A percentile compares a stretch with the other conserved stretches of the same genome.
These are phyloP conservation scores for Polydrusus tereticollis DNA, from an alignment of 2,888 invertebrate genomes.

Conservation along the genomic window DNA sequence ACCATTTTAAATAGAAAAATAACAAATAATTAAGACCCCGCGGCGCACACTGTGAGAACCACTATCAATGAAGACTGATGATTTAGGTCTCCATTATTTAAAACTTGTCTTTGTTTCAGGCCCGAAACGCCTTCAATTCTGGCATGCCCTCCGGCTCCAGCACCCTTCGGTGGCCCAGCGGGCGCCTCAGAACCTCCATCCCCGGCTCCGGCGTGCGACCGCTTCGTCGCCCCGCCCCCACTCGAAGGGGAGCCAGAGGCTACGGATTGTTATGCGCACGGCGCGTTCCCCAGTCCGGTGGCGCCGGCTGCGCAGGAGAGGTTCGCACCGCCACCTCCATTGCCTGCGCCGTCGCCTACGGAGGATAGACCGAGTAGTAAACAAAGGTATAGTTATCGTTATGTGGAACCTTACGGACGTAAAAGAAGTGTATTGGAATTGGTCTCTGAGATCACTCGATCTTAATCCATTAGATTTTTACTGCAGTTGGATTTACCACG, in stretches of 20 bases:
- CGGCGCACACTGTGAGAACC: too few relatives aligned
- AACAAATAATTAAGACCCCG: too few relatives aligned
- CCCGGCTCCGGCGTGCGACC: conserved; percentile 71
- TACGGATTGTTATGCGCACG: conserved; percentile 74
- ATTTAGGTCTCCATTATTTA: too few relatives aligned
- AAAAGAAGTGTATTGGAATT: too few relatives aligned
- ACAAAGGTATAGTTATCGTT: conserved; percentile 18
- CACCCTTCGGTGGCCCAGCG: conserved; percentile 62
- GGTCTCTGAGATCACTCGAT: too few relatives aligned
- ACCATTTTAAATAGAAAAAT: too few relatives aligned
- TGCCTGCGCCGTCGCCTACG: conserved; percentile 61
- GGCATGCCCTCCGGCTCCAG: conserved; percentile 64
- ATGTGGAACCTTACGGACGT: too few relatives aligned
- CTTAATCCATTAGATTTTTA: too few relatives aligned
- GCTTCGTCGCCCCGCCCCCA: conserved; percentile 72
- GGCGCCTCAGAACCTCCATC: conserved; percentile 71
- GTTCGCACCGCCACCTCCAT: conserved; percentile 67
- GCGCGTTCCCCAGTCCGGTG: conserved; percentile 66
- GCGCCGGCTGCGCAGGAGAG: conserved; percentile 69
- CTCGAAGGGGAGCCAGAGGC: conserved; percentile 69
- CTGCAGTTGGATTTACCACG: too few relatives aligned
- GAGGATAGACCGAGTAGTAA: conserved; percentile 42
- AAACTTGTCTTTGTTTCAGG: conserved; percentile 10
- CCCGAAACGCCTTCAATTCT: conserved; percentile 55
- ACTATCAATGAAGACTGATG: too few relatives aligned